Base-by-base conservation (phyloP, 2,888 invertebrate genomes). In the Abrostola tripartita region DNA sequence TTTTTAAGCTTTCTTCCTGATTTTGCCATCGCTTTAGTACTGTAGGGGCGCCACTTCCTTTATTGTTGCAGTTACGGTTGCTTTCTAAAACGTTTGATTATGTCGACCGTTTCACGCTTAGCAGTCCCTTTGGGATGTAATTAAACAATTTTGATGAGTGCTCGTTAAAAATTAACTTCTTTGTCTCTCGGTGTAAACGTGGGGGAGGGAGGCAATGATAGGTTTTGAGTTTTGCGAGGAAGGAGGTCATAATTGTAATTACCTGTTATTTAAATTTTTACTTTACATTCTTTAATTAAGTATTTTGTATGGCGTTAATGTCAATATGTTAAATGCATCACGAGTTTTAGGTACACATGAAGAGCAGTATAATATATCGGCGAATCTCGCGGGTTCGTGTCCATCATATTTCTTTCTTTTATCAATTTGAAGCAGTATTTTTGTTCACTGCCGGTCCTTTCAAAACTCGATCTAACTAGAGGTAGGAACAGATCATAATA, bases 141-240 rank as follows among this genome's bases (percentile, higher is more conserved):
- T 92, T 90, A 91, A 91, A 89, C 86, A 88, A 89, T 90, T 91
- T 91, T 91, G 88, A 90, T 85, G 90, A 85, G 84, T 74, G 68
- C 87, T 89, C 91, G 88, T 90, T 90, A 81, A 88, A 88, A 91
- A 91, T 90, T 88, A 88, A 89, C 85, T 88, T 87, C 87, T 87
- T 89, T 87, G 89, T 88, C 81, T 86, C 62, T 73, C 74, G 77
- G 5, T 65, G 40, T 65, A 66, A 74, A 70, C 44, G 24, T 9
- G 55, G 65, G 61, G 41, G 61, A 37, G 57, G 63, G 49, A 24
- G 36, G 55, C 50, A 65, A 14, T 6, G 42, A 58, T 52, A 56
- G 64, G 58, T 71, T 37, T 76, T 71, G 71, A 68, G 44, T 64
- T 78, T 56, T 40, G 51, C 54, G 65, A 58, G 55, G 52, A 51